Evolutionary conservation across 2,113 vertebrate species (phyloP).

Genomic region (Malaclemys terrapin): DNA sequence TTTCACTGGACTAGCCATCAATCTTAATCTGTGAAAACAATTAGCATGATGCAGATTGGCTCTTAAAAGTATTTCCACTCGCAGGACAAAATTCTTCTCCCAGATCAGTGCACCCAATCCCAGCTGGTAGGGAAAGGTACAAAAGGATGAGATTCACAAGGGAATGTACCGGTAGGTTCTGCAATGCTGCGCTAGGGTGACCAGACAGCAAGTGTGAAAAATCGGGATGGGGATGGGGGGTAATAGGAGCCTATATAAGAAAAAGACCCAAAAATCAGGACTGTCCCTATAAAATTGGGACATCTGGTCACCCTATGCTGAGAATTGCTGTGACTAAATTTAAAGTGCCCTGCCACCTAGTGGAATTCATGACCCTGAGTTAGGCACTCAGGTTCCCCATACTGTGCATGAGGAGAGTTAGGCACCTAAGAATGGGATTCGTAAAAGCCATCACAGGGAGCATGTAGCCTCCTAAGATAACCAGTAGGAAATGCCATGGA

Average conservation of each 20-base stretch:
- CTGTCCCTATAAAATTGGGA: no score
- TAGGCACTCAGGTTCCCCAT: neutral
- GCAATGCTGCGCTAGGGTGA: no score
- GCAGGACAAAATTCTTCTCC: neutral
- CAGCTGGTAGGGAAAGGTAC: neutral
- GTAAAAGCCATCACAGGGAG: neutral
- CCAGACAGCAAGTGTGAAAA: no score
- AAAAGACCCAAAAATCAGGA: no score
- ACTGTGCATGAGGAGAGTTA: neutral
- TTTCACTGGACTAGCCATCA: neutral
- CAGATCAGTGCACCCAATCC: neutral
- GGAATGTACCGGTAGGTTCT: neutral
- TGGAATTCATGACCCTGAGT: neutral
- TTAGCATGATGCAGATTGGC: fast-evolving
- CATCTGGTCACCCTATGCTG: no score
- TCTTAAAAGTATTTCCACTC: neutral
- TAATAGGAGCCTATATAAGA: no score
- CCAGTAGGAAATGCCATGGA: neutral
- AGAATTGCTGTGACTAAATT: neutral
- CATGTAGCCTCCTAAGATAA: neutral
- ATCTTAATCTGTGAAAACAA: neutral
- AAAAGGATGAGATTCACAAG: neutral
- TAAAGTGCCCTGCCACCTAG: neutral
- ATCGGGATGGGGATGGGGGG: no score
- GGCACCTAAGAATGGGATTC: neutral